These are phyloP conservation scores for Apodemia mormo DNA, from an alignment of 2,888 invertebrate genomes.

Conservation along the genomic window DNA sequence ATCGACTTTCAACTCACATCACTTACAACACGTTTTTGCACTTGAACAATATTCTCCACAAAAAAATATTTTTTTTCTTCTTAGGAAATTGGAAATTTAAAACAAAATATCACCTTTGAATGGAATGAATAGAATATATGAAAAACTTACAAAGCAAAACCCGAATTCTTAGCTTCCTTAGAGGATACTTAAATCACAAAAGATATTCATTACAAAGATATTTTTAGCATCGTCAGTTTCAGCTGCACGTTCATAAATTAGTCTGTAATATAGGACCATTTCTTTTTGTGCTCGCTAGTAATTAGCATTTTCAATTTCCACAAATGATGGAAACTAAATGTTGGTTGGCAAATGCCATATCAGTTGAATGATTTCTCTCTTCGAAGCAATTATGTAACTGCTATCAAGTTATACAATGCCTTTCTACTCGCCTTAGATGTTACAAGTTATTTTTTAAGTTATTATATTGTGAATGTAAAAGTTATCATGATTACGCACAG, in stretches of 20 bases:
- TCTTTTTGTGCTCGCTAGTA: not conserved
- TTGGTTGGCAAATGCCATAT: not conserved
- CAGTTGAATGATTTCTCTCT: no score
- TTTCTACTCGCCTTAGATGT: no score
- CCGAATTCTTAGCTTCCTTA: not conserved
- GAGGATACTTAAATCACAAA: not conserved
- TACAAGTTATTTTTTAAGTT: no score
- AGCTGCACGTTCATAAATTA: not conserved
- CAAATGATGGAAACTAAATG: not conserved
- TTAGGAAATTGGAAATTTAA: no score
- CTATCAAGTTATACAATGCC: no score
- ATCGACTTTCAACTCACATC: no score
- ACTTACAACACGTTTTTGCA: no score
- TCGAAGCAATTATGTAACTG: no score
- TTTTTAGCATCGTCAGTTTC: not conserved
- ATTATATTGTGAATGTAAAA: no score
- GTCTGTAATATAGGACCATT: not conserved
- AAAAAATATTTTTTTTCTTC: no score
- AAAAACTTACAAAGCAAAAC: not conserved
- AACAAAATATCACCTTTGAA: not conserved
- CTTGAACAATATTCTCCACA: no score
- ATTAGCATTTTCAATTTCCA: not conserved
- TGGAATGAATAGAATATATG: not conserved
- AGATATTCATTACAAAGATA: not conserved
- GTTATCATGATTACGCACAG: no score